These are phyloP conservation scores for Dromas ardeola DNA, from an alignment of 2,113 vertebrate species.

Conservation along the genomic window DNA sequence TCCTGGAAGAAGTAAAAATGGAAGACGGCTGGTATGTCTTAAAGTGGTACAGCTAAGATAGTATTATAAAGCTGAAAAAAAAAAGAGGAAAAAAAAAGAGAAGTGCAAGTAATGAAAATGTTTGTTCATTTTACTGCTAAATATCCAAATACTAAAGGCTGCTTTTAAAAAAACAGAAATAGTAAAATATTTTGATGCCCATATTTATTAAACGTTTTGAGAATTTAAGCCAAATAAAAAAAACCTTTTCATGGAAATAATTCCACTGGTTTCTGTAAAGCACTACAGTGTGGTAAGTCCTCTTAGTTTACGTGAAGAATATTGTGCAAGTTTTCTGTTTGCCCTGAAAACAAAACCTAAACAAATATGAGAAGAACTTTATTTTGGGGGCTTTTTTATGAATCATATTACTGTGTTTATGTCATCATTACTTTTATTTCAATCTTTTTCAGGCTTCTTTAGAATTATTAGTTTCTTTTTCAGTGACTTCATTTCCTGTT, in stretches of 20 bases:
- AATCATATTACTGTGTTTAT: background rate
- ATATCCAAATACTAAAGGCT: background rate
- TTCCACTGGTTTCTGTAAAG: background rate
- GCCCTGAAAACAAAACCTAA: background rate
- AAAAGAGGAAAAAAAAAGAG: too few relatives aligned
- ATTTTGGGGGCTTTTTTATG: background rate
- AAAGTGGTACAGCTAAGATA: background rate
- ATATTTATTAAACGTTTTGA: background rate
- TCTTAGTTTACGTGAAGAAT: background rate
- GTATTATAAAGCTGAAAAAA: background rate
- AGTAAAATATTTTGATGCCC: background rate
- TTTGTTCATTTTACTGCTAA: background rate
- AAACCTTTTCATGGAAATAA: background rate
- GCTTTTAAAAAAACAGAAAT: background rate
- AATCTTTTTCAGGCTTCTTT: background rate
- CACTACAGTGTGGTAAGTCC: background rate
- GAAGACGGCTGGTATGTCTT: background rate
- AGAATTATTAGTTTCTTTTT: background rate
- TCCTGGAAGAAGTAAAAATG: background rate
- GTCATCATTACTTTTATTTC: background rate
- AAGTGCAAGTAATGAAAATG: background rate
- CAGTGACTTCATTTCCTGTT: background rate
- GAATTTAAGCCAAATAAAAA: background rate
- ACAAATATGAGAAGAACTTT: background rate
- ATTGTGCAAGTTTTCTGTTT: background rate